Conservation (phyloP, 2,888 invertebrate species). For the Thysanoteuthis rhombus region DNA sequence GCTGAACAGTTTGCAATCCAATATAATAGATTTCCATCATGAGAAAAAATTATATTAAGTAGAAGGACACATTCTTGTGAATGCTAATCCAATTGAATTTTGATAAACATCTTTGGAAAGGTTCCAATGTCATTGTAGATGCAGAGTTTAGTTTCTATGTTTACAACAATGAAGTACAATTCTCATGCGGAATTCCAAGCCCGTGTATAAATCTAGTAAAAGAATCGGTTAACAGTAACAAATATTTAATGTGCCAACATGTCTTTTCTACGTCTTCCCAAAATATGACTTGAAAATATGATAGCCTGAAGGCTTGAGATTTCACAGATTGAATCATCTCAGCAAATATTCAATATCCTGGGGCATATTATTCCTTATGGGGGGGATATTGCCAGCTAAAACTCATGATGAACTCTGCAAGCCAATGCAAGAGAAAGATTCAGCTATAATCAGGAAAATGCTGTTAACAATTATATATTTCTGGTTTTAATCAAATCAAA, state of each 20-base stretch:
- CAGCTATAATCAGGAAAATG: background rate
- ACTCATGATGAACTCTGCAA: conserved; percentile 12
- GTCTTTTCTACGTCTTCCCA: background rate
- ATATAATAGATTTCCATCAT: background rate
- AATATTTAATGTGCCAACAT: conserved; percentile 12
- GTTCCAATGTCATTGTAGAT: background rate
- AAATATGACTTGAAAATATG: background rate
- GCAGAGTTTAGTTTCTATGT: background rate
- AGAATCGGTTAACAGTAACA: background rate
- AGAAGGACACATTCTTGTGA: background rate
- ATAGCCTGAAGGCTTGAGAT: background rate
- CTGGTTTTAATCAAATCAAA: background rate
- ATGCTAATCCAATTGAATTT: background rate
- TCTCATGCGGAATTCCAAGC: background rate
- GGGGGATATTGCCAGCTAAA: conserved; percentile 12
- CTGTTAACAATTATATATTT: background rate
- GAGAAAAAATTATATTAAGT: background rate
- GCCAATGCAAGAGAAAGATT: background rate
- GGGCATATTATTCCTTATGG: background rate
- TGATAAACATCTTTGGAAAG: background rate
- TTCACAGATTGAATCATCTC: background rate
- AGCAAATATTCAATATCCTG: conserved; percentile 12
- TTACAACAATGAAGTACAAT: background rate
- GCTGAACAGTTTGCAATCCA: background rate
- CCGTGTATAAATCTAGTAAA: background rate